A percentile compares a stretch with the other conserved stretches of the same genome.
These are phyloP conservation scores for Scaptomyza cyrtandrae DNA, from an alignment of 2,888 invertebrate genomes.

Conservation along the genomic window DNA sequence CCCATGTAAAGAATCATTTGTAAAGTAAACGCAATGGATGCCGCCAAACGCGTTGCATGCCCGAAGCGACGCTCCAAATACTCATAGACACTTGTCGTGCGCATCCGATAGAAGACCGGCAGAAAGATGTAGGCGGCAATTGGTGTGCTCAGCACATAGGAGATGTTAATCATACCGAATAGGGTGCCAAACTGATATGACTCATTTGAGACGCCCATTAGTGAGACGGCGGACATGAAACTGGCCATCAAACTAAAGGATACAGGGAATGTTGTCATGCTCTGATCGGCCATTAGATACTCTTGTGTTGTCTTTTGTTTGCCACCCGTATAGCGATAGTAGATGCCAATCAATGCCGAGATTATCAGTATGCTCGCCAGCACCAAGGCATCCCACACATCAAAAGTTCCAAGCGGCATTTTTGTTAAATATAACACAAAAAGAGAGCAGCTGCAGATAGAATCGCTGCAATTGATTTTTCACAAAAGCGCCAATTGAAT, in stretches of 20 bases:
- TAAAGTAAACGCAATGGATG: constrained; percentile 93
- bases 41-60: constrained; percentile 89
- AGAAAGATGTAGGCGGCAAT: constrained; percentile 91
- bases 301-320: constrained; percentile 95
- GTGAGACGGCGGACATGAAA: constrained; percentile 95
- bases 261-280: constrained; percentile 92
- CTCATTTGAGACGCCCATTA: constrained; percentile 95
- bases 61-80: constrained; percentile 96
- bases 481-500: constrained; percentile 17
- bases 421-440: constrained; percentile 2
- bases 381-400: constrained; percentile 90
- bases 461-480: constrained; percentile 63
- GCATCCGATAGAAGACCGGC: constrained; percentile 93
- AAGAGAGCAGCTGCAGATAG: not conserved
- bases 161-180: constrained; percentile 91
- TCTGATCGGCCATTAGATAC: constrained; percentile 92
- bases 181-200: constrained; percentile 93
- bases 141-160: constrained; percentile 91
- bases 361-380: constrained; percentile 89
- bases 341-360: constrained; percentile 92
- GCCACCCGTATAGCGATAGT: constrained; percentile 94
- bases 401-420: constrained; percentile 85
- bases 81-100: constrained; percentile 94
- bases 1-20: constrained; percentile 97
- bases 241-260: constrained; percentile 96